Evolutionary conservation across 2,888 invertebrate species (phyloP), one percentile per base, ranked within the genome.

Genomic region (Lathronympha strigana): DNA sequence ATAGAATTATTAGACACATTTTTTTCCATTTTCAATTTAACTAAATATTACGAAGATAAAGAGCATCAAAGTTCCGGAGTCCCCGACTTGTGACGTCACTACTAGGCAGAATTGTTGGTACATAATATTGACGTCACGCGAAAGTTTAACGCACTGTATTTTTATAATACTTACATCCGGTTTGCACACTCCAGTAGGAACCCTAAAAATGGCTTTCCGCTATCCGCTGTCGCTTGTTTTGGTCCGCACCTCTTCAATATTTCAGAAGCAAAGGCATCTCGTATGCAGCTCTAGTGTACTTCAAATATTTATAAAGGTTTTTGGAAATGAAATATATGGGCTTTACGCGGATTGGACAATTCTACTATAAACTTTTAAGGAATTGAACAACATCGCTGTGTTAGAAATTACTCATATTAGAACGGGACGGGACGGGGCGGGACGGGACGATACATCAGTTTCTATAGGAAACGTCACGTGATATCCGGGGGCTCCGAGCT

Each of bases 191-290:
- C 3, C 13, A 23, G 36, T 5, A 36, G 3, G 23, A 8, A 36
- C 23, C 23, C 8, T 19, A 33, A 2, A 8, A 15, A 28, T 57
- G 25, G 28, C 4, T 15, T 15, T 11, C 28, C 45, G 57, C 43
- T 36, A 2, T 9, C 19, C 45, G 67, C 67, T 58, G 9, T 47
- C 63, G 45, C 58, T 67, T 23, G 36, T 47, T 47, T 17, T n/a
- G 4, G 43, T 17, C 47, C 45, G 8, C 47, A 4, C 47, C 51
- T 28, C 62, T 53, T 63, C 82, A 84, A 84, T 87, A 84, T 85
- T 84, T 83, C 80, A 80, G 80, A 76, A 79, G 80, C 81, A 78
- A 81, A 79, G 78, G 58, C 53, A 60, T 54, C 21, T 53, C 53
- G 38, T 45, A 66, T 66, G 64, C 64, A 66, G 36, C 60, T 47